Base-by-base conservation (phyloP, 1,140 invertebrate species). In the Drosophila biarmipes region DNA sequence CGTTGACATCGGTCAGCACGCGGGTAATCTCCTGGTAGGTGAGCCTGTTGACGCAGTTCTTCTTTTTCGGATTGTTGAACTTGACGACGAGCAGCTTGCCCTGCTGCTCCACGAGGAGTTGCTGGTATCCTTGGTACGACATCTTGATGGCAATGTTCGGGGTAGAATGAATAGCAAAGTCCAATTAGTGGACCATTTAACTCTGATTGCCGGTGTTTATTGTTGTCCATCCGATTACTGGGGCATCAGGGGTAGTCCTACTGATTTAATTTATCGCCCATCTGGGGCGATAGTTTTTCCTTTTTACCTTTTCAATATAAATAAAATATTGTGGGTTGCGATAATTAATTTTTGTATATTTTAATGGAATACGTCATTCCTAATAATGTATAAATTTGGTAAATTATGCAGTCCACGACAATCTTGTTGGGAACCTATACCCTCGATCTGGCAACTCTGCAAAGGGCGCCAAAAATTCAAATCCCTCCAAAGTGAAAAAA, bases 41-140 rank as follows among this genome's bases (percentile, higher is more conserved):
- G 5, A 15, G 2, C 1, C 15, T 42, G 61, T 94, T 95, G 3
- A 98, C 92, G 8, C 97, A 96, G 94, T 98, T 98, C 87, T 95
- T 96, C 85, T 95, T 97, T 29, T 90, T 80, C 7, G 97, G 97
- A 73, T 95, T 94, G 91, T 97, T 96, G 42, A 97, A 93, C 52
- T 92, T 94, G 15, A 98, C 94, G 51, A 93, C 93, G 0, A 91
- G 49, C 7, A 91, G 52, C 55, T 84, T 91, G 0, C 38, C 76
- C 35, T 84, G 62, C 37, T 90, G 74, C 49, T 90, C 63, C n/a
- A 91, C 76, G 11, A 72, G 21, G 10, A 91, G 38, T 0, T 75
- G 38, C 21, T 76, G n/a, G 55, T 62, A 85, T 15, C 59, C 74
- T 27, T 58, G 43, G 57, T 91, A 91, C 43, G 59, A 35, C 79